A percentile compares a stretch with the other conserved stretches of the same genome.
phyloP scores from a whole-genome alignment of 2,113 vertebrate species.

The Vulpes ferrilata region DNA sequence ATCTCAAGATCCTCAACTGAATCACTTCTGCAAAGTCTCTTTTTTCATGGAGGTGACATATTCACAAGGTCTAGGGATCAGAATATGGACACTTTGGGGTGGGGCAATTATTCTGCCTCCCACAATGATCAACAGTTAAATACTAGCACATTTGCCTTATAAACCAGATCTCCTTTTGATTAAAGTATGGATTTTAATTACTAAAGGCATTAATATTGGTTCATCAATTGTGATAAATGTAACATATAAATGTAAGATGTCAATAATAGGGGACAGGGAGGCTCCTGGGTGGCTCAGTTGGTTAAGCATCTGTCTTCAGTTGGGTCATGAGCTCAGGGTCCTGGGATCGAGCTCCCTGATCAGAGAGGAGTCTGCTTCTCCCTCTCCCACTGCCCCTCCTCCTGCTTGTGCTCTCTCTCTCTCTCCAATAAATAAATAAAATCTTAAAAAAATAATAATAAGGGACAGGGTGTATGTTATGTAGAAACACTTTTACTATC shows the following conservation, averaged over 20 bases:
- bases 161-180: neutral
- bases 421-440: neutral
- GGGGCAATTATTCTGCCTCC: neutral
- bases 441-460: neutral
- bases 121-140: neutral
- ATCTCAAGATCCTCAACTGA: neutral
- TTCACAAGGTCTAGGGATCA: neutral
- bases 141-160: neutral
- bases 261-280: accelerated
- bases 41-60: neutral
- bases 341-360: neutral
- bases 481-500: neutral
- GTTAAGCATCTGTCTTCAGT: neutral
- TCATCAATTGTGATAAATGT: too few species aligned
- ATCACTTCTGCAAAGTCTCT: neutral
- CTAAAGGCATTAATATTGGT: neutral
- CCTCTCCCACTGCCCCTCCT: neutral
- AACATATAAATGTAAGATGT: neutral
- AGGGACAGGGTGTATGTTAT: accelerated
- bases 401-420: neutral
- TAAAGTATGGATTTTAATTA: neutral
- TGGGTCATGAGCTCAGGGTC: neutral
- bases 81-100: neutral
- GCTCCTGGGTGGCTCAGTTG: neutral
- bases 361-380: neutral